Conservation (phyloP, 2,113 vertebrate genomes). For the Elanoides forficatus region DNA sequence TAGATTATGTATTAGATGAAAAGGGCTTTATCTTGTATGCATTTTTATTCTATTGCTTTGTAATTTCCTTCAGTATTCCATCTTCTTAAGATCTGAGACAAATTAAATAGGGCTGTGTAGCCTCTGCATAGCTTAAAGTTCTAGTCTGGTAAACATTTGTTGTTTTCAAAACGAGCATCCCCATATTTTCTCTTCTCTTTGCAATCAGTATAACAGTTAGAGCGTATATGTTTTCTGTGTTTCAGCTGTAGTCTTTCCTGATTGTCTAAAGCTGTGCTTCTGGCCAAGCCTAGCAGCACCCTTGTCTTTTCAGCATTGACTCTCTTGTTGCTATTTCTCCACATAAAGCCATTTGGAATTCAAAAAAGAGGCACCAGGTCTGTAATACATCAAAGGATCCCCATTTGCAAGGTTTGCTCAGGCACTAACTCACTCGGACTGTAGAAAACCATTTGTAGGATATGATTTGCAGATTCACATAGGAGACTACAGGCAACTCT, state of each 20-base stretch:
- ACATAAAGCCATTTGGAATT: neutral
- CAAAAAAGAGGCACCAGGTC: neutral
- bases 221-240: neutral
- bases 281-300: neutral
- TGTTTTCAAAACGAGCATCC: neutral
- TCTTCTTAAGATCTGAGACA: neutral
- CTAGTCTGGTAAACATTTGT: neutral
- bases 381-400: neutral
- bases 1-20: constrained; percentile 37
- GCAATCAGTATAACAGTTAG: neutral
- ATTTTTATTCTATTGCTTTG: constrained; percentile 48
- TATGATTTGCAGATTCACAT: neutral
- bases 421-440: neutral
- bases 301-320: neutral
- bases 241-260: neutral
- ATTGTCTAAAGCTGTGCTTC: neutral
- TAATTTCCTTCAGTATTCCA: constrained; percentile 28
- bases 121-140: neutral
- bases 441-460: neutral
- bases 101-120: neutral
- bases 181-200: neutral
- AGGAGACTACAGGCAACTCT: neutral
- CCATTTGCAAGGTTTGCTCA: neutral
- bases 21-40: neutral
- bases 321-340: neutral